phyloP scores from a whole-genome alignment of 1,140 invertebrate genomes.

The Aphelenchoides fujianensis region DNA sequence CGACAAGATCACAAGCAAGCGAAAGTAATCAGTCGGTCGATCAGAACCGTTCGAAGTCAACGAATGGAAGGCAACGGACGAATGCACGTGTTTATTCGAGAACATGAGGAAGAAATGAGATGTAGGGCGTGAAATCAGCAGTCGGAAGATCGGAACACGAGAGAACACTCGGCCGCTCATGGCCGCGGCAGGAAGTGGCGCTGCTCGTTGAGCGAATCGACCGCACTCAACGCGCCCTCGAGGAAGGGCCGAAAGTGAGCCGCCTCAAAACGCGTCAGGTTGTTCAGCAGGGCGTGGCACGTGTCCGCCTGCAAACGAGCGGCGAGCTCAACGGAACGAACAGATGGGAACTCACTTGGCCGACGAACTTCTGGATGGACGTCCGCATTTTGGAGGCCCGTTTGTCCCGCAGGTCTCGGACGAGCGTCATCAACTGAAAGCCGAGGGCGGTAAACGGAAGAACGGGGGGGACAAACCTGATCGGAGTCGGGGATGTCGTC shows the following conservation, averaged over 20 bases:
- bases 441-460: background rate
- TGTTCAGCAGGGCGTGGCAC: background rate
- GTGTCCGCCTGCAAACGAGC: background rate
- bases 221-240: background rate
- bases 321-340: background rate
- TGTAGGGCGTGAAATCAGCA: background rate
- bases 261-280: slow-evolving; percentile 17
- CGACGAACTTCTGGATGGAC: slow-evolving; percentile 85
- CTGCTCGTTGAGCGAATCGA: background rate
- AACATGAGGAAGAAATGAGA: too few species aligned
- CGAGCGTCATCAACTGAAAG: slow-evolving; percentile 43
- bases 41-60: slow-evolving; percentile 8
- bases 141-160: background rate
- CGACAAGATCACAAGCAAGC: background rate
- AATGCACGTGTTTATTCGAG: background rate
- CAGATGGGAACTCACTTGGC: slow-evolving; percentile 66
- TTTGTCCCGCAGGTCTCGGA: slow-evolving; percentile 85
- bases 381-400: slow-evolving; percentile 85
- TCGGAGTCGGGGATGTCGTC: slow-evolving; percentile 78
- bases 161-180: background rate
- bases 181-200: background rate
- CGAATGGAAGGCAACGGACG: slow-evolving; percentile 65
- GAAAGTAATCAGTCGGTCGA: background rate
- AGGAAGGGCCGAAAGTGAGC: slow-evolving; percentile 20
- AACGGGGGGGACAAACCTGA: slow-evolving; percentile 63